Base-by-base conservation (phyloP, 2,888 invertebrate species). In the Sepioteuthis lessoniana region DNA sequence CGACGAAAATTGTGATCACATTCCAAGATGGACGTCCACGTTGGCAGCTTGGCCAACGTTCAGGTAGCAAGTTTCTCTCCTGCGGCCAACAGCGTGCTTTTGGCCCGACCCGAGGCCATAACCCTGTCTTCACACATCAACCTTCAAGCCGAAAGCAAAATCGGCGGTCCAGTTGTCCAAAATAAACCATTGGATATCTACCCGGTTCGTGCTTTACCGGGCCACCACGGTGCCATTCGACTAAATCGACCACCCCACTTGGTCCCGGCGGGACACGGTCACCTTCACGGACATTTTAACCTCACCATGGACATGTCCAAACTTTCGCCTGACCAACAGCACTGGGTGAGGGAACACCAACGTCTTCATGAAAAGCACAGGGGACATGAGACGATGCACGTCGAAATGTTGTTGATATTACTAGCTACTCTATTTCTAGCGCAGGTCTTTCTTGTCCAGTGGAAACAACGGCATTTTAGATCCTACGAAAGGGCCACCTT, bases 381-480 rank as follows among this genome's bases (percentile, higher is more conserved):
- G 95, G 99, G 99, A 0, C 99, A 99, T 97, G 99, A 99, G 97
- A 98, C 98, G 5, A 99, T 99, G 99, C 99, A 99, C 97, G 98
- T 98, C 0, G 99, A 99, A 97, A 99, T 99, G 99, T 98, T 99
- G 94, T 97, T 99, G 90, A 98, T 99, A 95, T 98, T 99, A 94
- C 98, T 99, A 94, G 97, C 98, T 90, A 98, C 99, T 0, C 98
- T 99, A 94, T 97, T 99, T 93, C 98, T 99, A 90, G 99, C 99
- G 47, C 99, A 99, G 97, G 98, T 99, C 95, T 97, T 98, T 60
- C 98, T 99, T 94, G 98, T 99, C 28, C 98, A 99, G 97, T 99
- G 99, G 99, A 99, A 99, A 97, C 98, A 98, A 96, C 97, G 98
- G 93, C 98, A 99, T 97, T 99, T 98, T 97, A 98, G 98, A 97